Evolutionary conservation across 1,140 invertebrate genomes (phyloP), one percentile per base, ranked within the genome.

Genomic region (Pseudomyrmex flavicornis): DNA sequence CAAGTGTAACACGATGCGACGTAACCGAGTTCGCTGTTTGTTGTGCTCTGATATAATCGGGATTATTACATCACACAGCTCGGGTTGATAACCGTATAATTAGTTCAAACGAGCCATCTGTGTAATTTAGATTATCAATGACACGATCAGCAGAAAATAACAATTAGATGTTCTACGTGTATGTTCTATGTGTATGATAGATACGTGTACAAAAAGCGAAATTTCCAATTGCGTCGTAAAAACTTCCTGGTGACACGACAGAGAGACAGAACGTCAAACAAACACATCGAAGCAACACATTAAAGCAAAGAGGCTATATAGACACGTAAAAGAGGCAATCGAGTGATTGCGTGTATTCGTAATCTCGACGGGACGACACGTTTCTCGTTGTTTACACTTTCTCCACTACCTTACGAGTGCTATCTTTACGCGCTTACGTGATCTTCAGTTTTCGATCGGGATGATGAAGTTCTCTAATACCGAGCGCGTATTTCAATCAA

Each of bases 371-470:
- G 15, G 80, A 83, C 20, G 61, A 56, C n/a, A 56, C 62, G 74
- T 83, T 83, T 83, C 50, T 54, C 72, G 12, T 69, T 44, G 56
- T 54, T 26, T 58, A 68, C 62, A 68, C 52, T 73, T 83, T 62
- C 73, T 83, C 61, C 44, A 10, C 50, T 56, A 80, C 75, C 74
- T 70, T 59, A 50, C n/a, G 59, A 35, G 35, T 46, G 44, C 17
- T 17, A 17, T 17, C 17, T 17, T 63, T 72, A 46, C 12, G 8
- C 54, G 9, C 35, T 15, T 44, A 22, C 68, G 76, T 20, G 22
- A 79, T 79, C 44, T 65, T 61, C 69, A 80, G 72, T 70, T 79
- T 20, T 35, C 46, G 66, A 62, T 44, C 20, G 22, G 54, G 54
- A 79, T 66, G 52, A 80, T 72, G 52, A 52, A 35, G 35, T 54